Conservation (phyloP, 2,113 vertebrate species). For the Guaruba guarouba region DNA sequence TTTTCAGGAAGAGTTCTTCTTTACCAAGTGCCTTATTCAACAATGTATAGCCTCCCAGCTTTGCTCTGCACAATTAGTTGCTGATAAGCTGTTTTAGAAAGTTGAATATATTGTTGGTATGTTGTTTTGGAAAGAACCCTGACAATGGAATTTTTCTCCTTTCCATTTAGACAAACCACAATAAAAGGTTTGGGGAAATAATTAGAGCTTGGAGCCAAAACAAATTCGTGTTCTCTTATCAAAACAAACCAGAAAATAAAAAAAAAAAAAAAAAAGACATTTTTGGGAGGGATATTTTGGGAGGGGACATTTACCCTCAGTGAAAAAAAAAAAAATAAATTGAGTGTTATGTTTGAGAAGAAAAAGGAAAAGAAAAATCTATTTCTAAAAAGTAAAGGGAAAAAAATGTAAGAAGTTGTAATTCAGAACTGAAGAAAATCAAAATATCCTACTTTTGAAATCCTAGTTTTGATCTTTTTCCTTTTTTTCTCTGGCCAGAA, state of each 20-base stretch:
- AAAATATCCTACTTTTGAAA: background rate
- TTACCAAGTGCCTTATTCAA: background rate
- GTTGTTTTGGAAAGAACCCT: background rate
- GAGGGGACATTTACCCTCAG: background rate
- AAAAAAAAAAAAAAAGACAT: background rate
- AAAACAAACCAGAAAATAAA: background rate
- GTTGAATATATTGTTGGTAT: background rate
- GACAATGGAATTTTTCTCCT: background rate
- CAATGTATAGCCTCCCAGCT: background rate
- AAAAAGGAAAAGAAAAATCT: background rate
- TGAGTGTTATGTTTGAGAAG: background rate
- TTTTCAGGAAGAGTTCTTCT: background rate
- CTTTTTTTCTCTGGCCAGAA: background rate
- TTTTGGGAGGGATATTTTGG: background rate
- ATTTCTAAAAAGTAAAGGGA: background rate
- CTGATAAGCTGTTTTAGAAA: background rate
- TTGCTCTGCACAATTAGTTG: background rate
- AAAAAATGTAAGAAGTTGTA: background rate
- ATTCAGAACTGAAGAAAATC: background rate
- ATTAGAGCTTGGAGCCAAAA: background rate
- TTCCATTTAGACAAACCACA: background rate
- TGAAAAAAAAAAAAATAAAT: background rate
- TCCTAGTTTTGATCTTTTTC: background rate
- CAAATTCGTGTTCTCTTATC: background rate
- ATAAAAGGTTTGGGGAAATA: background rate